Evolutionary conservation across 2,113 vertebrate species (phyloP), one percentile per base, ranked within the genome.

Genomic region (Geococcyx californianus): DNA sequence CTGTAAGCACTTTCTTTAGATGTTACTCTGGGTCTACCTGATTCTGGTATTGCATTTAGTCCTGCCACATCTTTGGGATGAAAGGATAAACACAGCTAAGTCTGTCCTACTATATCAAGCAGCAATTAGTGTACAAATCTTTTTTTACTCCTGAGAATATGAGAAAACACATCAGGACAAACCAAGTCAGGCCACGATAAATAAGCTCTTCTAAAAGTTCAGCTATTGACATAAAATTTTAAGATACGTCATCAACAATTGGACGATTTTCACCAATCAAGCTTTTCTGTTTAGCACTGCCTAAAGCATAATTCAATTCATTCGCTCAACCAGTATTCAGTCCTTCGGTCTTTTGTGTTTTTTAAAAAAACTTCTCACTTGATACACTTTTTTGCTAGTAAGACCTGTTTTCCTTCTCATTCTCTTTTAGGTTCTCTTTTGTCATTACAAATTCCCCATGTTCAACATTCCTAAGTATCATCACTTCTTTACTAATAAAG

Each of bases 231-330:
- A 70, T 4, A 51, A 74, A 56, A n/a, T 3, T 33, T 45, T 42
- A 70, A 69, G 31, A 19, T 33, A 16, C 0, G 6, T 19, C 47
- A 36, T 62, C 69, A 76, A 56, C 0, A 0, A 52, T 33, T 60
- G 21, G 11, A 23, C 83, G 63, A 18, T 56, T 88, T 92, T 52
- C 24, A 74, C 16, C 54, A 49, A 13, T 8, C 20, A 24, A 59
- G 13, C 9, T 89, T 60, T 88, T 88, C 36, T 69, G 18, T 60
- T 60, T 66, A 40, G 42, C 25, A 58, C 4, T 4, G 4, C 49
- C 17, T 73, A 69, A 85, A 79, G 11, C 13, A n/a, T 8, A 68
- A 3, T 29, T 73, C 11, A 47, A 21, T 33, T 26, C 11, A 66
- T 8, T 49, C 6, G 28, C 6, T 31, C 33, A 63, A 31, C 23